Base-by-base conservation (phyloP, 2,797 vertebrate genomes). In the Muscicapa striata region DNA sequence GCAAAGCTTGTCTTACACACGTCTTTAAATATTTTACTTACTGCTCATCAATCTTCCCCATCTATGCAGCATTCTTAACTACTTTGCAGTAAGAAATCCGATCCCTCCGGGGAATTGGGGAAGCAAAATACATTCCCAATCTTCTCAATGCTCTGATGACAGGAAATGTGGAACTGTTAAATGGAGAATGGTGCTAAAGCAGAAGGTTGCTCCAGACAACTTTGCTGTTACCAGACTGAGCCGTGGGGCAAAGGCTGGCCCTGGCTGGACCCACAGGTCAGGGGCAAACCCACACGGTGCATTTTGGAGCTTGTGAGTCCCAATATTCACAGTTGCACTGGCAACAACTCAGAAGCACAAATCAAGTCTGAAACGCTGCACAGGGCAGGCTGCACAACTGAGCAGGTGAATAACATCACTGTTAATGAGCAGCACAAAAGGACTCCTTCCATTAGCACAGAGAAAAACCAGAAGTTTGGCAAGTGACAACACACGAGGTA, bases 11-110 rank as follows among this genome's bases (percentile, higher is more conserved):
- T 88, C 86, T 95, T 92, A 83, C 70, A 86, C 58, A 72, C 49
- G 15, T 93, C 94, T 95, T 95, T 90, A 97, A 97, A 93, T 96
- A 86, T 94, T 95, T 89, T 93, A 92, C 85, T 96, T 92, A 78
- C 83, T 78, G 90, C 85, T 94, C 74, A 82, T 92, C 85, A 34
- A 76, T 91, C 89, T 94, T 96, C 29, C 74, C 89, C 86, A 78
- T 77, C 45, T 40, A 72, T 10, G 24, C 77, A 89, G 67, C 48
- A 61, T 69, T 95, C 85, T 92, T 91, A 87, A 72, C 84, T 78
- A 68, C 76, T 78, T 69, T 58, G 79, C 90, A 63, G 41, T 15
- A 74, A 89, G 26, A 89, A 68, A 96, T 80, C 64, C 55, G 24
- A 84, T 76, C 85, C 88, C 94, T 79, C 96, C 45, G 13, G 61